Percentiles rank a stretch among this genome's conserved stretches.
Evolutionary conservation across 1,140 invertebrate genomes (phyloP).

Genomic region (Drosophila equinoxialis): DNA sequence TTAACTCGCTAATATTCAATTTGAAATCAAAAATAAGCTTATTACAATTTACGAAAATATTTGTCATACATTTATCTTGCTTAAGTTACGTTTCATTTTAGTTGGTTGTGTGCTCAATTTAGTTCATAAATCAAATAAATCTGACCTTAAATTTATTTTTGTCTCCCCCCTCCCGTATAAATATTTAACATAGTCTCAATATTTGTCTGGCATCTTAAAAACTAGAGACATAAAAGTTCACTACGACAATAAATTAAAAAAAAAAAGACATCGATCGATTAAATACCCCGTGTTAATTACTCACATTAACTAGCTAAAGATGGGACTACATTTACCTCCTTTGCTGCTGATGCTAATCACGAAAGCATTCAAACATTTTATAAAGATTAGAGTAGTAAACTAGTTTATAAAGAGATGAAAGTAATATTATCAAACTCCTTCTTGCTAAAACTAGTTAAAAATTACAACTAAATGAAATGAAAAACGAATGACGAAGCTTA

Average conservation of each 20-base stretch:
- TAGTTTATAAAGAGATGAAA: too few species aligned
- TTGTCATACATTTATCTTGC: slow-evolving; percentile 11
- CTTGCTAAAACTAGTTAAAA: too few species aligned
- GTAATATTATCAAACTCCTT: too few species aligned
- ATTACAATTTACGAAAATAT: slow-evolving; percentile 4
- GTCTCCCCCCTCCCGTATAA: slow-evolving; percentile 3
- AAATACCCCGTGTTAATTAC: not conserved
- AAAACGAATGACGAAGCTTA: too few species aligned
- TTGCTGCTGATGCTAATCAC: not conserved
- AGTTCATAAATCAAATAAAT: slow-evolving; percentile 54
- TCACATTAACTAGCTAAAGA: not conserved
- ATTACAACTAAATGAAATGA: too few species aligned
- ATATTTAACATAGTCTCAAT: slow-evolving; percentile 39
- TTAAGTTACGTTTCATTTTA: slow-evolving; percentile 26
- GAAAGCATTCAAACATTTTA: not conserved
- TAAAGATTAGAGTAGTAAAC: too few species aligned
- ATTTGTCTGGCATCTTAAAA: slow-evolving; percentile 8
- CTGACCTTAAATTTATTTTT: slow-evolving; percentile 11
- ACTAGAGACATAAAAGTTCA: slow-evolving; percentile 1
- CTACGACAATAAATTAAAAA: not conserved
- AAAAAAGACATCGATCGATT: not conserved
- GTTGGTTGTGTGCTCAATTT: slow-evolving; percentile 34
- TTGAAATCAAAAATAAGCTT: not conserved
- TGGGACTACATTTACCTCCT: not conserved
- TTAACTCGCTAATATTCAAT: not conserved